A percentile compares a stretch with the other conserved stretches of the same genome.
Conservation (phyloP, 2,113 vertebrate species). For the Condylura cristata region DNA sequence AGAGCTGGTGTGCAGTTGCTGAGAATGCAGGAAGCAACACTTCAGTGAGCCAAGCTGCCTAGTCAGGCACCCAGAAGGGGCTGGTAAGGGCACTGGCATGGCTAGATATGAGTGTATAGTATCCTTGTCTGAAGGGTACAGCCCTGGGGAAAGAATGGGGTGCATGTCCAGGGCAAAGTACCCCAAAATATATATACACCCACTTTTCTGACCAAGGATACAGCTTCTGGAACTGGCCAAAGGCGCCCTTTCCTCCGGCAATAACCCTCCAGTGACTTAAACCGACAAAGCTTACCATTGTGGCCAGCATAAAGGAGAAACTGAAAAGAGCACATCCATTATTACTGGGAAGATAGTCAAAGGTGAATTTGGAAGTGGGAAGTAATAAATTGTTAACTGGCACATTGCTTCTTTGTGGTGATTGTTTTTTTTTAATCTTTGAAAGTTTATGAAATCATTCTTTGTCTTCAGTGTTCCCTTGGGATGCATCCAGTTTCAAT, state of each 20-base stretch:
- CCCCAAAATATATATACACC: not conserved
- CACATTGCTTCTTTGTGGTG: not conserved
- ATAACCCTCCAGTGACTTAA: not conserved
- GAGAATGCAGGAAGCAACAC: not conserved
- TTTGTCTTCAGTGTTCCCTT: not conserved
- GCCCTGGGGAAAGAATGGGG: not conserved
- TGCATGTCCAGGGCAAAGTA: not conserved
- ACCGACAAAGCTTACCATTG: not conserved
- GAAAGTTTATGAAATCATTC: not conserved
- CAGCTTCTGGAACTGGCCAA: not conserved
- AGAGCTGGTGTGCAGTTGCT: not conserved
- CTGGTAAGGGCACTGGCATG: accelerated
- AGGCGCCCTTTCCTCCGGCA: not conserved
- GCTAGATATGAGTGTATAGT: not conserved
- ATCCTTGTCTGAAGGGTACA: not conserved
- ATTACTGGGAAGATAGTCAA: not conserved
- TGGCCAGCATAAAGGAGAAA: not conserved
- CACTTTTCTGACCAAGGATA: not conserved
- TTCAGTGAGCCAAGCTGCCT: not conserved
- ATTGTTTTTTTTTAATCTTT: not conserved
- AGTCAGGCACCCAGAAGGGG: too few species aligned
- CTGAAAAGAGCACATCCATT: too few species aligned
- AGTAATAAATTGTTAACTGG: too few species aligned
- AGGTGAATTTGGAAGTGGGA: not conserved
- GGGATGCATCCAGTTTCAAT: not conserved